These are phyloP conservation scores for Telmatherina bonti DNA, from an alignment of 2,797 vertebrate genomes.

Conservation along the genomic window DNA sequence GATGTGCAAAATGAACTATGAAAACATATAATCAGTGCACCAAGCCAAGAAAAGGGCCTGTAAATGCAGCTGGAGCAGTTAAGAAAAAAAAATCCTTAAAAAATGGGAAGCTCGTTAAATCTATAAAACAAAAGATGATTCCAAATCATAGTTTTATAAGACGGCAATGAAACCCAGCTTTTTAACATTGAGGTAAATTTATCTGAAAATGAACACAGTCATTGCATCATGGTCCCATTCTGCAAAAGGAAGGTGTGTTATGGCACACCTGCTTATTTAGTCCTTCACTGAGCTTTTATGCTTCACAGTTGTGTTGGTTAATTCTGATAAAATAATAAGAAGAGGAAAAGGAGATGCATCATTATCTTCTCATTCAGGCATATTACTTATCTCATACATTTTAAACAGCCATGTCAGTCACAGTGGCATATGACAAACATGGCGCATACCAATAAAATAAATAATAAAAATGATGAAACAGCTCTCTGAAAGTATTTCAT, in stretches of 20 bases:
- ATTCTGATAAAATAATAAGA: slow-evolving; percentile 37
- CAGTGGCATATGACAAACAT: slow-evolving; percentile 13
- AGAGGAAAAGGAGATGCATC: slow-evolving; percentile 51
- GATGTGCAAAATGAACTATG: background rate
- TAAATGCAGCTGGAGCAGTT: background rate
- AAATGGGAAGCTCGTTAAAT: slow-evolving; percentile 16
- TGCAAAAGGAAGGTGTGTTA: slow-evolving; percentile 12
- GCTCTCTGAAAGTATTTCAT: no score
- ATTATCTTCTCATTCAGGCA: slow-evolving; percentile 49
- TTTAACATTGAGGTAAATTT: background rate
- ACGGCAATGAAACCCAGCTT: slow-evolving; percentile 5
- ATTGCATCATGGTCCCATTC: slow-evolving; percentile 2
- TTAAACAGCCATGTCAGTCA: slow-evolving; percentile 55
- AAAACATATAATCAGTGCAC: background rate
- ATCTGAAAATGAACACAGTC: background rate
- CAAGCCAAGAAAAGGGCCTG: background rate
- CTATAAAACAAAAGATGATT: slow-evolving; percentile 29
- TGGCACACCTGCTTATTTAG: slow-evolving; percentile 38
- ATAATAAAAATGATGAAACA: background rate
- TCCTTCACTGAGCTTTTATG: slow-evolving; percentile 34
- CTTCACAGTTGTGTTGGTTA: slow-evolving; percentile 25
- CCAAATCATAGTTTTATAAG: slow-evolving; percentile 15
- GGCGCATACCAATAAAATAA: slow-evolving; percentile 16
- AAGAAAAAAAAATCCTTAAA: background rate
- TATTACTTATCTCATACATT: slow-evolving; percentile 55